A percentile compares a stretch with the other conserved stretches of the same genome.
Conservation (phyloP, 2,888 invertebrate species). For the Campoplex nolae region DNA sequence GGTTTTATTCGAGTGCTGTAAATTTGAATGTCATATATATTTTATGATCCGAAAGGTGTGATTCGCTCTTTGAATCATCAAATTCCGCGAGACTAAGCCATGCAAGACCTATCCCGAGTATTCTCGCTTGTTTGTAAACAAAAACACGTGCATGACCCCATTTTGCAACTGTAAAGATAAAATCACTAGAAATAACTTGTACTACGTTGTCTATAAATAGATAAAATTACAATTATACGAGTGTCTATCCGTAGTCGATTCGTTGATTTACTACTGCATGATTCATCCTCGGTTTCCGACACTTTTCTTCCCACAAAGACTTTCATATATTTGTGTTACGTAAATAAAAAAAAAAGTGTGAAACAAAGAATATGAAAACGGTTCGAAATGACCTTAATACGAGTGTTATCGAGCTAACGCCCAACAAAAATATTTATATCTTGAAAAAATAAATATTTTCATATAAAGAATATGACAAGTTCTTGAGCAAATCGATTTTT, state of each 20-base stretch:
- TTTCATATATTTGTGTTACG: neutral
- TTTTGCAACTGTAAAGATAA: constrained; percentile 1
- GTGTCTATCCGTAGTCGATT: neutral
- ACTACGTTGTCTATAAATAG: neutral
- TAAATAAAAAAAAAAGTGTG: neutral
- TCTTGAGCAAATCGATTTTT: neutral
- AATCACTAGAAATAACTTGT: neutral
- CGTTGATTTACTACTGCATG: neutral
- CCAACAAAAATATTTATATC: neutral
- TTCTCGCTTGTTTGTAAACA: constrained; percentile 47
- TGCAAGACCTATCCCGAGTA: neutral
- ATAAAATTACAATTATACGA: constrained; percentile 3
- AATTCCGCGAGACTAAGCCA: neutral
- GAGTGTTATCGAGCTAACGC: neutral
- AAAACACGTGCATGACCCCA: constrained; percentile 9
- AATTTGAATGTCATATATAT: neutral
- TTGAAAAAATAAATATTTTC: neutral
- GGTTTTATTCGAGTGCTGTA: neutral
- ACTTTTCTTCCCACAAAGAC: neutral
- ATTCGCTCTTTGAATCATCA: neutral
- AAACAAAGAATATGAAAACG: neutral
- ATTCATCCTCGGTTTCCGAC: neutral
- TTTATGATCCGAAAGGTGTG: neutral
- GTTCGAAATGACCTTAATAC: neutral
- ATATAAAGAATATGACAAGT: neutral